These are phyloP conservation scores for Lophius americanus DNA, from an alignment of 2,797 vertebrate species.

Conservation along the genomic window DNA sequence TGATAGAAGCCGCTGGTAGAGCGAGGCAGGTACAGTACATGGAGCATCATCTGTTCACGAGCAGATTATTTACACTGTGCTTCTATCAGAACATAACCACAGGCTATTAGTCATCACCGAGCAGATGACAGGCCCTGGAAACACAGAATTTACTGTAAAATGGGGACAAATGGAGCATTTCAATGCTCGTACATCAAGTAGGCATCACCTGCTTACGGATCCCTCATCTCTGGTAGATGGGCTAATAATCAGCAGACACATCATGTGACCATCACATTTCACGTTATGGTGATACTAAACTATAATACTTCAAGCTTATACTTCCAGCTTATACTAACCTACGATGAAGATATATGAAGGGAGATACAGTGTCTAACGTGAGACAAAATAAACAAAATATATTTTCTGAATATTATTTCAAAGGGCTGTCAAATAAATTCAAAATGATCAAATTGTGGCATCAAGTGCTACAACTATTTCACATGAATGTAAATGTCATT, in stretches of 20 bases:
- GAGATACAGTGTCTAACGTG: background rate
- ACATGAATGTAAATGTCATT: too few relatives aligned
- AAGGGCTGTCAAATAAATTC: background rate
- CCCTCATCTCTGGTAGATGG: constrained; percentile 81
- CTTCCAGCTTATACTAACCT: too few relatives aligned
- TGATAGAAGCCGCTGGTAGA: constrained; percentile 57
- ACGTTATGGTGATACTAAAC: constrained; percentile 8
- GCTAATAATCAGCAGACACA: constrained; percentile 82
- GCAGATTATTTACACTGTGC: constrained; percentile 94
- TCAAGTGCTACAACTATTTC: background rate
- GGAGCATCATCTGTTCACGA: constrained; percentile 81
- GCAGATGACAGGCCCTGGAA: constrained; percentile 89
- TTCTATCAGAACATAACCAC: constrained; percentile 90
- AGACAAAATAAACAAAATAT: background rate
- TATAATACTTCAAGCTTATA: background rate
- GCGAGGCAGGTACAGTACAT: constrained; percentile 71
- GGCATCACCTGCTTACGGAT: constrained; percentile 83
- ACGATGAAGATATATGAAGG: too few relatives aligned
- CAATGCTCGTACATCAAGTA: constrained; percentile 87
- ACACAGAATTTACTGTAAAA: constrained; percentile 93
- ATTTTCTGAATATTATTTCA: background rate
- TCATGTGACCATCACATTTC: constrained; percentile 10
- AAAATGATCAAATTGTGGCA: background rate
- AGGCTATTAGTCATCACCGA: constrained; percentile 94
- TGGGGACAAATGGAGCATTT: constrained; percentile 92